Conservation (phyloP, 2,113 vertebrate species). For the Sialia sialis region DNA sequence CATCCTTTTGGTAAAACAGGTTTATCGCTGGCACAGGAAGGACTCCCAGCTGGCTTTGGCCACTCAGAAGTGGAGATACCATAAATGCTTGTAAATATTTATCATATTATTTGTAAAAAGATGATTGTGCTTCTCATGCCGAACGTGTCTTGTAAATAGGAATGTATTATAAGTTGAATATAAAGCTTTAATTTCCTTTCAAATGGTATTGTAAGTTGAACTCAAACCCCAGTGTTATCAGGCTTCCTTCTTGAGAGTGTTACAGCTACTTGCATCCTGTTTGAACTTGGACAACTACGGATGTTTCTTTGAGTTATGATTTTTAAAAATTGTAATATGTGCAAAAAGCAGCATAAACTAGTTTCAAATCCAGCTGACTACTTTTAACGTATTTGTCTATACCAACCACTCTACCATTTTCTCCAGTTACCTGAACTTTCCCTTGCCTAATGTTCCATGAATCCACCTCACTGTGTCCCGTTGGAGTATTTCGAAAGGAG, state of each 20-base stretch:
- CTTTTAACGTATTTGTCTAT: background rate
- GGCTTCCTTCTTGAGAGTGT: background rate
- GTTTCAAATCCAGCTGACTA: background rate
- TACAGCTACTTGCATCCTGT: background rate
- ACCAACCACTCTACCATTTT: background rate
- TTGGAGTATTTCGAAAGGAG: background rate
- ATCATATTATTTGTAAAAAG: conserved; percentile 3
- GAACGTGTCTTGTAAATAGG: conserved; percentile 56
- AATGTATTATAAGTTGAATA: conserved; percentile 47
- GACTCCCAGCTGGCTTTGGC: conserved; percentile 76
- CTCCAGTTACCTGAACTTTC: background rate
- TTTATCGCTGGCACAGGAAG: conserved; percentile 85
- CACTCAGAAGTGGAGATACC: conserved; percentile 83
- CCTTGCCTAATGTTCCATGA: background rate
- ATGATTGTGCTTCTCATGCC: background rate
- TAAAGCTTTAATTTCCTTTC: conserved; percentile 18
- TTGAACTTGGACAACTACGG: background rate
- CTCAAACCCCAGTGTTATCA: background rate
- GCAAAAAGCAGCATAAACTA: background rate
- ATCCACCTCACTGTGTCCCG: background rate
- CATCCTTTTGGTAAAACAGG: conserved; percentile 65
- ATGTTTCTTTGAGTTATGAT: background rate
- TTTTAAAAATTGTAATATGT: background rate
- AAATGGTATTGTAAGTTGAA: background rate
- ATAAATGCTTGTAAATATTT: conserved; percentile 77